Percentiles rank a stretch among this genome's conserved stretches.
Conservation (phyloP, 2,888 invertebrate genomes). For the Caenorhabditis auriculariae region DNA sequence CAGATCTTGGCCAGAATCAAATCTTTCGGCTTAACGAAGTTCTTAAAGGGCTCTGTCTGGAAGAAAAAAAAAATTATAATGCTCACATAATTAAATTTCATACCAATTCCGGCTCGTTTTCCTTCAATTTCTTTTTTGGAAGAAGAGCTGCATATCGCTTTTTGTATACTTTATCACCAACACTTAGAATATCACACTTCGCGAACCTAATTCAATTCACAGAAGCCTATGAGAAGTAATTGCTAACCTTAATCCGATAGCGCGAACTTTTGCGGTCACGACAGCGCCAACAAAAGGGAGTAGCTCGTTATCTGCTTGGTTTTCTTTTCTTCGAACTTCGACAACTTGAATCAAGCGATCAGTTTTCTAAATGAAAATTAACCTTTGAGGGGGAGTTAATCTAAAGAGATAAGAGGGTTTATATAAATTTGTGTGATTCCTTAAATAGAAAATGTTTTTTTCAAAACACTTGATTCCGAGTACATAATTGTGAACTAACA, state of each 20-base stretch:
- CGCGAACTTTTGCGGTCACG: constrained; percentile 29
- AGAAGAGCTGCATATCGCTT: constrained; percentile 25
- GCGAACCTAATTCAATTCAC: constrained; percentile 13
- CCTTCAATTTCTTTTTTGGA: constrained; percentile 25
- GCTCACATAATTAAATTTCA: not conserved
- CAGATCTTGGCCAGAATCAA: constrained; percentile 33
- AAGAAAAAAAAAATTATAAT: constrained; percentile 1
- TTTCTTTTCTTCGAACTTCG: constrained; percentile 26
- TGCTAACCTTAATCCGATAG: constrained; percentile 22
- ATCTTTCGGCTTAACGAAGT: constrained; percentile 28
- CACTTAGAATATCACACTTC: constrained; percentile 29
- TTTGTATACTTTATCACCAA: constrained; percentile 30
- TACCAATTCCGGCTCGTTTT: constrained; percentile 23
- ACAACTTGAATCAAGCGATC: constrained; percentile 26
- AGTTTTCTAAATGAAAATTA: constrained; percentile 16
- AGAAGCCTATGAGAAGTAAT: not conserved
- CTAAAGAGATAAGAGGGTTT: not conserved
- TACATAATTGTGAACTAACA: no score
- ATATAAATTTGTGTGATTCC: not conserved
- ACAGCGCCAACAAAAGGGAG: constrained; percentile 25
- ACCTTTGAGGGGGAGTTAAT: not conserved
- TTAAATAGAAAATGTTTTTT: not conserved
- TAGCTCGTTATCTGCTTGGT: constrained; percentile 24
- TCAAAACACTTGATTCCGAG: no score
- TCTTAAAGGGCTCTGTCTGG: constrained; percentile 31